A percentile compares a stretch with the other conserved stretches of the same genome.
phyloP scores from a whole-genome alignment of 2,888 invertebrate species.

The Trissolcus brochymenae region DNA sequence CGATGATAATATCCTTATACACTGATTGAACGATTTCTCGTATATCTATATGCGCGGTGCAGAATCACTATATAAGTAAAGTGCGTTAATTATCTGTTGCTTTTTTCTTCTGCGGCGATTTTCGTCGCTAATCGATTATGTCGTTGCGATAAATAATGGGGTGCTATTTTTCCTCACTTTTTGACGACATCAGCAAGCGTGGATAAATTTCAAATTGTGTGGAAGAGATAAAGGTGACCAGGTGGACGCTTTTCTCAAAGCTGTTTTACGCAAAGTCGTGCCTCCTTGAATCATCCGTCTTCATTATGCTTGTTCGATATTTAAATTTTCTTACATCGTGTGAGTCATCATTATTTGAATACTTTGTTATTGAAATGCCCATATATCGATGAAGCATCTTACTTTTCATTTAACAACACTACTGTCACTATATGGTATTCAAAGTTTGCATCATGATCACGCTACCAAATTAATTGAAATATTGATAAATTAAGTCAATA shows the following conservation, averaged over 20 bases:
- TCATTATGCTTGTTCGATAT: conserved; percentile 59
- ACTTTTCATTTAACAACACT: no score
- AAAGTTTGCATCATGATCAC: no score
- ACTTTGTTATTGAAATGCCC: no score
- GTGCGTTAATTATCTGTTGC: conserved; percentile 12
- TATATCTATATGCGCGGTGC: no score
- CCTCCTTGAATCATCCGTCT: conserved; percentile 61
- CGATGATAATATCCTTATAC: no score
- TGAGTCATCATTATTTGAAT: not conserved
- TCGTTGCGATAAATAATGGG: conserved; percentile 43
- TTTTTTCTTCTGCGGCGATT: conserved; percentile 40
- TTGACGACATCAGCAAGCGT: conserved; percentile 54
- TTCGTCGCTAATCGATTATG: conserved; percentile 44
- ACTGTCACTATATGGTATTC: no score
- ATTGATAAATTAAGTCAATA: no score
- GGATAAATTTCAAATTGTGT: conserved; percentile 69
- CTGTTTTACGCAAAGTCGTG: conserved; percentile 53
- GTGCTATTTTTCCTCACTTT: conserved; percentile 40
- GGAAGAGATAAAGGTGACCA: conserved; percentile 69
- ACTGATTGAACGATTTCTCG: no score
- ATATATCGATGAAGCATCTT: no score
- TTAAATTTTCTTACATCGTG: conserved; percentile 35
- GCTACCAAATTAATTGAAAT: no score
- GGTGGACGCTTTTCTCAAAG: conserved; percentile 56
- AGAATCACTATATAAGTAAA: no score